phyloP scores from a whole-genome alignment of 2,113 vertebrate species.

The Ailurus styani region DNA sequence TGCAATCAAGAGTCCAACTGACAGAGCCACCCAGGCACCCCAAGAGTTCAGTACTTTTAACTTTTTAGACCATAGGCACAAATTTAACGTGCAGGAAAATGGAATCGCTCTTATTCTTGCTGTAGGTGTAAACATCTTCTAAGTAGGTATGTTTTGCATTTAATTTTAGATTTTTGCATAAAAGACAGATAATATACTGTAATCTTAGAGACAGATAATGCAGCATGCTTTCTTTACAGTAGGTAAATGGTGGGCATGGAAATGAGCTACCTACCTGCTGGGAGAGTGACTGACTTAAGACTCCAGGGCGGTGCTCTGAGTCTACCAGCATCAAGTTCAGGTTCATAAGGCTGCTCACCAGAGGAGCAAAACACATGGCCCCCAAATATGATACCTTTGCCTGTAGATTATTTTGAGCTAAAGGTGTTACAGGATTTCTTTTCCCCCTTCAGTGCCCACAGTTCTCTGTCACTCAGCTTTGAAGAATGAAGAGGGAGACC shows the following conservation, averaged over 20 bases:
- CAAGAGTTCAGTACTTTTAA: background rate
- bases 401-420: background rate
- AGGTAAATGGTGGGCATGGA: background rate
- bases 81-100: background rate
- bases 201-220: background rate
- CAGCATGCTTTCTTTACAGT: background rate
- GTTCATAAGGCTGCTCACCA: background rate
- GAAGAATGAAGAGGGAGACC: background rate
- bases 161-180: background rate
- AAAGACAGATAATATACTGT: background rate
- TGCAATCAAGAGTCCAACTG: background rate
- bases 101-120: background rate
- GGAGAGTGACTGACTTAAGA: background rate
- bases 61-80: background rate
- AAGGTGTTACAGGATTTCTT: background rate
- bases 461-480: background rate
- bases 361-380: background rate
- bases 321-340: background rate
- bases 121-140: background rate
- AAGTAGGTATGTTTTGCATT: background rate
- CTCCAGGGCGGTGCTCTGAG: background rate
- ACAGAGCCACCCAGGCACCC: background rate
- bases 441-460: background rate
- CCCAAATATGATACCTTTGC: background rate
- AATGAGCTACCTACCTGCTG: background rate